Percentiles rank a stretch among this genome's conserved stretches.
These are phyloP conservation scores for Xylota segnis DNA, from an alignment of 2,888 invertebrate genomes.

Conservation along the genomic window DNA sequence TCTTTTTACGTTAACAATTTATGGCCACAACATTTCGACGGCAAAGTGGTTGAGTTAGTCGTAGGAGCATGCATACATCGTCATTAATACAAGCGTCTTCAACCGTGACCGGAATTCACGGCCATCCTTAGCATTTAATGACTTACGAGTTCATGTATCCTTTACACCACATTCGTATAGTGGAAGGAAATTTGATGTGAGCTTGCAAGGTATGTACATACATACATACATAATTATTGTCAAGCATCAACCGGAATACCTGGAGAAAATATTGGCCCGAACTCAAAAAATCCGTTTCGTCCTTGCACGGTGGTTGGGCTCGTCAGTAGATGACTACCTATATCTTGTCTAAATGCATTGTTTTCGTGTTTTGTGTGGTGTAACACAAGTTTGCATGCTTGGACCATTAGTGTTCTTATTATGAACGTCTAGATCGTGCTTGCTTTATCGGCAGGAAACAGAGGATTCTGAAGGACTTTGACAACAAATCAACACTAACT, in stretches of 20 bases:
- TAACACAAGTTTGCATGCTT: too few relatives aligned
- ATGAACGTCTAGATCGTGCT: too few relatives aligned
- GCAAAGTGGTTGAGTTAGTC: slow-evolving; percentile 43
- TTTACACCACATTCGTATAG: neutral
- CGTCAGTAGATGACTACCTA: too few relatives aligned
- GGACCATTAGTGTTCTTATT: too few relatives aligned
- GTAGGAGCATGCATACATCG: slow-evolving; percentile 30
- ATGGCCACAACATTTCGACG: slow-evolving; percentile 35
- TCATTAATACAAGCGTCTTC: slow-evolving; percentile 13
- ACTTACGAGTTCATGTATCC: neutral
- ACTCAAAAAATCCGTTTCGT: too few relatives aligned
- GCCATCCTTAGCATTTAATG: slow-evolving; percentile 1
- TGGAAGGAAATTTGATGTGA: neutral
- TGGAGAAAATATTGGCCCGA: too few relatives aligned
- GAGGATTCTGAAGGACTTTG: too few relatives aligned
- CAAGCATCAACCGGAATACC: neutral
- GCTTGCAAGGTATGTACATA: neutral
- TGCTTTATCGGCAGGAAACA: too few relatives aligned
- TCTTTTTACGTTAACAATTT: slow-evolving; percentile 40
- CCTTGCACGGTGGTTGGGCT: too few relatives aligned
- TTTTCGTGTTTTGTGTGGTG: too few relatives aligned
- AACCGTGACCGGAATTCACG: slow-evolving; percentile 41
- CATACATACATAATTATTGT: neutral
- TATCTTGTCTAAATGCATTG: too few relatives aligned
- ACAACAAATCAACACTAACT: too few relatives aligned